phyloP scores from a whole-genome alignment of 2,888 invertebrate species.

The Pedicia rivosa region DNA sequence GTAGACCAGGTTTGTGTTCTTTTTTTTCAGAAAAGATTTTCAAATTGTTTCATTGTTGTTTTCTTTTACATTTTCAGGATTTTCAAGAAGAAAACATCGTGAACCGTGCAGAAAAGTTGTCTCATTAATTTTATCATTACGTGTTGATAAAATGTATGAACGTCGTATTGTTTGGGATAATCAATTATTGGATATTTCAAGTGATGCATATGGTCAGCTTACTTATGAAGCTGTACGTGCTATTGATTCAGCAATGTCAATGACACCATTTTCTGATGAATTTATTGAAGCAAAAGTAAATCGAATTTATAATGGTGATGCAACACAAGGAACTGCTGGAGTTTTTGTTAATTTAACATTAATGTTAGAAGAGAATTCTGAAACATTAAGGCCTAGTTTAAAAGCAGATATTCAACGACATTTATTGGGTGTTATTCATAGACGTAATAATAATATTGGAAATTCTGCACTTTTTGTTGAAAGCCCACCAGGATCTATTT shows the following conservation, averaged over 20 bases:
- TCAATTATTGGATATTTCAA: slow-evolving; percentile 55
- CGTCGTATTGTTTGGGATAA: slow-evolving; percentile 61
- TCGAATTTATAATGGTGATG: slow-evolving; percentile 56
- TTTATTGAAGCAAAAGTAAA: slow-evolving; percentile 71
- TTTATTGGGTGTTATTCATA: slow-evolving; percentile 63
- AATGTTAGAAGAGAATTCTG: slow-evolving; percentile 56
- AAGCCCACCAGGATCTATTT: slow-evolving; percentile 61
- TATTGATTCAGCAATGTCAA: slow-evolving; percentile 79
- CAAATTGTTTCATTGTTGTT: slow-evolving; percentile 4
- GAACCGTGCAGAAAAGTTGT: slow-evolving; percentile 66
- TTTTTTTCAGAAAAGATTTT: not conserved
- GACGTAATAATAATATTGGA: slow-evolving; percentile 76
- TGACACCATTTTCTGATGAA: slow-evolving; percentile 80
- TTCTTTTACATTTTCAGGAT: slow-evolving; percentile 26
- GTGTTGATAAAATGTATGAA: slow-evolving; percentile 72
- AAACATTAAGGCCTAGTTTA: slow-evolving; percentile 50
- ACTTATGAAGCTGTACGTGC: slow-evolving; percentile 77
- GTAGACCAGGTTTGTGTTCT: slow-evolving; percentile 49
- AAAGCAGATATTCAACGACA: slow-evolving; percentile 69
- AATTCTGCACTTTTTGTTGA: slow-evolving; percentile 75
- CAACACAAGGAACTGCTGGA: slow-evolving; percentile 48
- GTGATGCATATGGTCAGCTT: slow-evolving; percentile 65
- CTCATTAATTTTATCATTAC: slow-evolving; percentile 58
- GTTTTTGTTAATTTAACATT: slow-evolving; percentile 77
- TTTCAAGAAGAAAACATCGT: slow-evolving; percentile 50